Base-by-base conservation (phyloP, 1,140 invertebrate genomes). In the Rhyacophila brunnea region DNA sequence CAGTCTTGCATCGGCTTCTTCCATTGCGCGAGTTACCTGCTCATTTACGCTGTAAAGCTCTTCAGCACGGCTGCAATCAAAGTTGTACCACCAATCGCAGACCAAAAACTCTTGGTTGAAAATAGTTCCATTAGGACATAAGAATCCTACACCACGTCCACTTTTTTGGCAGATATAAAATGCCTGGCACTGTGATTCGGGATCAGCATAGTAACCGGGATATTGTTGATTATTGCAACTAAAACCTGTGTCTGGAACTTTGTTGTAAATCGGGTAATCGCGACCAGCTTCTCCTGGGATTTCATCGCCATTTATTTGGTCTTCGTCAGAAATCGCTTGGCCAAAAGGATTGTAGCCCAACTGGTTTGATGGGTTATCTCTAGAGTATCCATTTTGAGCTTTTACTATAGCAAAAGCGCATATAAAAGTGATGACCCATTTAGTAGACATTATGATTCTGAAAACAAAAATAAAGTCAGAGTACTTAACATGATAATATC, bases 251-350 rank as follows among this genome's bases (percentile, higher is more conserved):
- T 80, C 68, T 10, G 82, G 82, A 45, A 85, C 74, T 60, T 80
- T 76, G 18, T 78, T 69, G 50, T 76, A 82, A 45, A 83, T 81
- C 11, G 84, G 84, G 66, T 85, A 86, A 67, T 86, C 83, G 11
- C 62, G 68, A 38, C 79, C 83, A 48, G 83, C 34, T 42, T 54
- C 51, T 40, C 58, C 58, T 6, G 50, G 58, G 40, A 60, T 60
- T 19, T 40, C 49, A 38, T 45, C 58, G 4, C 38, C 51, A 15
- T 48, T 43, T n/a, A 14, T 38, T 28, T 54, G 44, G 10, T 60
- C 50, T 11, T 18, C 19, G 14, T 18, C 45, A 6, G 32, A 20
- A 28, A 28, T 28, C 23, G 23, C 23, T 69, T 64, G 59, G 1
- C 43, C 51, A 23, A 55, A 60, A 0, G 20, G 43, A 9, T 67